Base-by-base conservation (phyloP, 2,113 vertebrate species). In the Hippocampus mohnikei region DNA sequence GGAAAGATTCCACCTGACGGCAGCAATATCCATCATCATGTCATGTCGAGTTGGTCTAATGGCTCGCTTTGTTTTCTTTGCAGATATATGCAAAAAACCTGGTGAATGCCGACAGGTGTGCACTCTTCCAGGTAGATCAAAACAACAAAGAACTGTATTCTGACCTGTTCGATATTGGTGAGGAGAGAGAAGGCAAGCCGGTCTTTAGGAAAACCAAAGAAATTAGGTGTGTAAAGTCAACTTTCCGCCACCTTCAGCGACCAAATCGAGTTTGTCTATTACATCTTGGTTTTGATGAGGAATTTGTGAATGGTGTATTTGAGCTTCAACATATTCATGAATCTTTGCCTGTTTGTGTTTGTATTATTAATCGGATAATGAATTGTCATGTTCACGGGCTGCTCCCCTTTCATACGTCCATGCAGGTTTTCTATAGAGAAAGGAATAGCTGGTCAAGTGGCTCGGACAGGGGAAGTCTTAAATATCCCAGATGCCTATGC, bases 11-110 rank as follows among this genome's bases (percentile, higher is more conserved):
- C 33, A 37, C 5, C 5, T 37, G 33, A 37, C 33, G 33, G 33
- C 33, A 37, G 33, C 33, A 37, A 37, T 37, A 37, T 42, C 8
- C 42, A 44, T 44, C 42, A 44, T 44, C 3, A 44, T 13, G 10
- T 44, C 42, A 13, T 18, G 46, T 50, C 16, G 3, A n/a, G 21
- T 55, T 61, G 23, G 65, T 81, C 21, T 74, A 50, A 70, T 79
- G 27, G 3, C 16, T 65, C 18, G 15, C 42, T 46, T 27, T 44
- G 5, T 3, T 66, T n/a, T 74, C 76, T 79, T 89, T 91, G 16
- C 91, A 99, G 97, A 98, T 99, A 95, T 98, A 98, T 96, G 97
- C 97, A 96, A 99, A 99, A 94, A 98, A 98, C 91, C 93, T 99
- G 94, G 97, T 99, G 93, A 98, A 97, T 86, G 97, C 97, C 74